A percentile compares a stretch with the other conserved stretches of the same genome.
phyloP scores from a whole-genome alignment of 2,888 invertebrate species.

The Metopia argyrocephala region DNA sequence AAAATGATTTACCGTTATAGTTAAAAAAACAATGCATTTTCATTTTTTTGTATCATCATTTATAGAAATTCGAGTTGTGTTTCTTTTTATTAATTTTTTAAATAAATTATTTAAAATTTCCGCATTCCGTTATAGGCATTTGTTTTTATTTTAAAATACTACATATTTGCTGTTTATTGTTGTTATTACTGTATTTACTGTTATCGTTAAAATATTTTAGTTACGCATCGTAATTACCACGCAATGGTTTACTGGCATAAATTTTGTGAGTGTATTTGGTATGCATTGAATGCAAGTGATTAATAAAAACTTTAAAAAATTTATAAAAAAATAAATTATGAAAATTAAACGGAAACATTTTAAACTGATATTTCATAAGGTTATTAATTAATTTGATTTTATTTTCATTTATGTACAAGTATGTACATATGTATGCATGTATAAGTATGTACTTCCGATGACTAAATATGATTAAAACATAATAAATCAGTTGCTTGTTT shows the following conservation, averaged over 20 bases:
- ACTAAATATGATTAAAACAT: too few species aligned
- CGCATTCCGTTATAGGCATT: slow-evolving; percentile 36
- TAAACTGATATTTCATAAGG: slow-evolving; percentile 8
- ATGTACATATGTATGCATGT: too few species aligned
- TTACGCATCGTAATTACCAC: slow-evolving; percentile 53
- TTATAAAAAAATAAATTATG: neutral
- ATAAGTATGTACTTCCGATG: too few species aligned
- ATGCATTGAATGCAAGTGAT: neutral
- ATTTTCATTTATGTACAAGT: too few species aligned
- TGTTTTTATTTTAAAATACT: neutral
- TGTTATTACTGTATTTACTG: neutral
- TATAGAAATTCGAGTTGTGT: neutral
- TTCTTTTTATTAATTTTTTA: neutral
- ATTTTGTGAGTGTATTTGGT: slow-evolving; percentile 19
- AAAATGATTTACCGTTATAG: neutral
- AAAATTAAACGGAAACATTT: slow-evolving; percentile 33
- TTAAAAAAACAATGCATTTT: neutral
- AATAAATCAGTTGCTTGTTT: slow-evolving; percentile 14
- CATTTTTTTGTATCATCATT: neutral
- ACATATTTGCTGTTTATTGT: neutral
- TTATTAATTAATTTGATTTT: slow-evolving; percentile 5
- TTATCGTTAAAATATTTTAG: slow-evolving; percentile 23
- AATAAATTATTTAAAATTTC: slow-evolving; percentile 20
- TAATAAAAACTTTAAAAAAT: neutral
- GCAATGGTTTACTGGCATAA: slow-evolving; percentile 45